Base-by-base conservation (phyloP, 2,888 invertebrate species). In the Ecdyonurus torrentis region DNA sequence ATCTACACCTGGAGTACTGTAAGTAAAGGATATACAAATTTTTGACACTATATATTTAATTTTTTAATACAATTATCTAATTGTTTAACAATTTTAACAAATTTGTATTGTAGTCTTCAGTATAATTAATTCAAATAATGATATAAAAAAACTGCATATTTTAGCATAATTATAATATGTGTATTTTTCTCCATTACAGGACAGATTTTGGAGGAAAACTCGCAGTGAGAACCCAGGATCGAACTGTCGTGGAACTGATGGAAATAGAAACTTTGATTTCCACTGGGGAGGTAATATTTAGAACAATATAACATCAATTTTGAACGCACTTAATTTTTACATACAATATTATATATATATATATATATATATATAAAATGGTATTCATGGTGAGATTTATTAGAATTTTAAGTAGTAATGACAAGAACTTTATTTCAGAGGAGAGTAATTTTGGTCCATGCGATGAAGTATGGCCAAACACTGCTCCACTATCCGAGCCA, bases 161-260 rank as follows among this genome's bases (percentile, higher is more conserved):
- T n/a, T n/a, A n/a, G n/a, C n/a, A n/a, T n/a, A n/a, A n/a, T n/a
- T n/a, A n/a, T n/a, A n/a, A 55, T 55, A 10, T n/a, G 22, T 55
- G n/a, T 20, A 55, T 20, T 20, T 55, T 55, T n/a, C n/a, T n/a
- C n/a, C n/a, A n/a, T n/a, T 20, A 55, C 20, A 65, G 2, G 72
- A 75, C 64, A 71, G 78, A 37, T 68, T 76, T 68, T 78, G 77
- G 78, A 68, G 78, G 25, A 78, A 78, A 65, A 77, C 76, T 1
- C 69, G 77, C 22, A 67, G 68, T 10, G 20, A 52, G 1, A 55
- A 61, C 15, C 61, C 52, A 19, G 64, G 61, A 3, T 55, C 55
- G 3, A 55, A 5, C 23, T 70, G 70, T 59, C 66, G 67, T 25
- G 70, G 70, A 23, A 68, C 67, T 20, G 70, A 70, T 59, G 68